Evolutionary conservation across 2,888 invertebrate species (phyloP).

Genomic region (Dryadula phaetusa): DNA sequence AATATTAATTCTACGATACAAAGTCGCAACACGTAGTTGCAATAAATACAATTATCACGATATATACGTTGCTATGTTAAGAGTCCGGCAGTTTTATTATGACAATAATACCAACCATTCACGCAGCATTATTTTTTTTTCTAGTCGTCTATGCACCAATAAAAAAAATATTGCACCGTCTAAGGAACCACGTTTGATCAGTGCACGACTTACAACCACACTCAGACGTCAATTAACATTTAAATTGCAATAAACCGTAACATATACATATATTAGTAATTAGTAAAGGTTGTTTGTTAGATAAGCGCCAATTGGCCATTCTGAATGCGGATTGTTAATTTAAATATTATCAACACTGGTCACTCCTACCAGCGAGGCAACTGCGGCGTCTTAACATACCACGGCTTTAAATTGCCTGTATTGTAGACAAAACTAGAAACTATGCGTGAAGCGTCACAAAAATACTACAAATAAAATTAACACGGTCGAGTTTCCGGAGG

Average conservation of each 20-base stretch:
- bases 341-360: constrained; percentile 13
- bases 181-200: constrained; percentile 17
- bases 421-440: constrained; percentile 49
- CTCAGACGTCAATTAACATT: constrained; percentile 2
- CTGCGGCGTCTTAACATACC: constrained; percentile 33
- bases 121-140: not conserved
- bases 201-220: constrained; percentile 6
- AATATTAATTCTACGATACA: constrained; percentile 43
- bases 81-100: constrained; percentile 14
- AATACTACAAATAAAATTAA: constrained; percentile 60
- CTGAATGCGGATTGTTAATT: not conserved
- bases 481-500: constrained; percentile 53
- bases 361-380: not conserved
- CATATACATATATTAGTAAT: too few relatives aligned
- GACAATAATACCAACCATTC: not conserved
- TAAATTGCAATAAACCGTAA: not conserved
- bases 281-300: not conserved
- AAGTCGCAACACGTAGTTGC: constrained; percentile 44
- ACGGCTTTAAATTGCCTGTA: constrained; percentile 29
- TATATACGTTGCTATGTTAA: constrained; percentile 22
- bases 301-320: not conserved
- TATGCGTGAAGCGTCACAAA: constrained; percentile 71
- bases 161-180: constrained; percentile 22
- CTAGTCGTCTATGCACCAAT: constrained; percentile 19
- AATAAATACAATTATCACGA: constrained; percentile 51